Conservation (phyloP, 2,888 invertebrate species). For the Drepanosiphum platanoidis region DNA sequence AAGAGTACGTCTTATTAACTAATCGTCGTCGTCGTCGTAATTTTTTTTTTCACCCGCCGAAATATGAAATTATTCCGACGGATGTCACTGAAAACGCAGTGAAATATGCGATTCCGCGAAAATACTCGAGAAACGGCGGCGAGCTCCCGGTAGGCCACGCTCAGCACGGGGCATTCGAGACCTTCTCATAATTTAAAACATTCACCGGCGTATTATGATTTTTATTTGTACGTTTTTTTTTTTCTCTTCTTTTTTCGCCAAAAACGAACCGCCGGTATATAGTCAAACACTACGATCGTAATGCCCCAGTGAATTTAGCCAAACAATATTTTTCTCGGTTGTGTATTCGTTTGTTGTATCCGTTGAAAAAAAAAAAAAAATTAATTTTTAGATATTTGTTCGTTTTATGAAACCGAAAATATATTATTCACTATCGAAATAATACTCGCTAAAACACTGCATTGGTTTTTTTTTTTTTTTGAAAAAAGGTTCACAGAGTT, state of each 20-base stretch:
- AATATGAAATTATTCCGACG: neutral
- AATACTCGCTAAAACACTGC: too few species aligned
- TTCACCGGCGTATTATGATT: constrained; percentile 7
- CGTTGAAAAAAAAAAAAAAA: neutral
- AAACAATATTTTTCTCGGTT: neutral
- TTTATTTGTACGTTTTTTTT: too few species aligned
- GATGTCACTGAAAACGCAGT: neutral
- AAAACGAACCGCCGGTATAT: neutral
- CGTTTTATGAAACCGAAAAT: neutral
- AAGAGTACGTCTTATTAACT: too few species aligned
- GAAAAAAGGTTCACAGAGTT: too few species aligned
- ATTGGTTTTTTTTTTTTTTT: too few species aligned
- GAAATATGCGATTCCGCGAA: neutral
- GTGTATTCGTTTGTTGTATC: neutral
- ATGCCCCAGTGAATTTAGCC: neutral
- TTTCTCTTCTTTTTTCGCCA: neutral
- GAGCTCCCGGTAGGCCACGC: neutral
- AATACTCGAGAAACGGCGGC: neutral
- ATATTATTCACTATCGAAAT: too few species aligned
- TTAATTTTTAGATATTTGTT: neutral
- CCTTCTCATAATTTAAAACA: constrained; percentile 30
- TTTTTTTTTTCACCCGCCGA: neutral
- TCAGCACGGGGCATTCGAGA: neutral
- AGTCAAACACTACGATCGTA: neutral
- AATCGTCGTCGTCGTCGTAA: neutral